These are phyloP conservation scores for Campoplex capitator DNA, from an alignment of 2,888 invertebrate genomes.

Conservation along the genomic window DNA sequence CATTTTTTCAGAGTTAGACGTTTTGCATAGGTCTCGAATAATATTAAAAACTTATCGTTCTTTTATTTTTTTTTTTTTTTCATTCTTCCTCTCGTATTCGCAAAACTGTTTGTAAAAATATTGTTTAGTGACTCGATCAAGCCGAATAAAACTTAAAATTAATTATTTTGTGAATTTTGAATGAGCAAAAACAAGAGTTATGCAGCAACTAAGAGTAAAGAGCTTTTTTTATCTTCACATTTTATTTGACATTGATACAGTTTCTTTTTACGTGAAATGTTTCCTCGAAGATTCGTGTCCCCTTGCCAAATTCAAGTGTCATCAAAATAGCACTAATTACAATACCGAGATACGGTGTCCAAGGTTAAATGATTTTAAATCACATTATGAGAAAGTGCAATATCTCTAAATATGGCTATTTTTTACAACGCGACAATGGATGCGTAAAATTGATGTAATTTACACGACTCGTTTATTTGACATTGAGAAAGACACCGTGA, in stretches of 20 bases:
- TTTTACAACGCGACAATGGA: neutral
- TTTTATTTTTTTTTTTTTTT: no score
- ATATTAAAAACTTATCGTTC: no score
- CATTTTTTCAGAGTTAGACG: no score
- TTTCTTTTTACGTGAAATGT: neutral
- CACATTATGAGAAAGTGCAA: neutral
- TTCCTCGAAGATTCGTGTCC: neutral
- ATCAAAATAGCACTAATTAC: neutral
- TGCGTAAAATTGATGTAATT: conserved; percentile 19
- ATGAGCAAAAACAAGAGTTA: no score
- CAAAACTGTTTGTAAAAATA: no score
- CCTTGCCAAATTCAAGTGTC: neutral
- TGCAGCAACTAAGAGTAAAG: no score
- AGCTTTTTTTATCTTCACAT: neutral
- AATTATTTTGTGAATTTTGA: no score
- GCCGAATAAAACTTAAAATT: no score
- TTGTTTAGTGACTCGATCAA: no score
- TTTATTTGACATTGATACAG: neutral
- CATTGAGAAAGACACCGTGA: neutral
- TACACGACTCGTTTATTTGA: neutral
- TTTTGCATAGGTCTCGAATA: no score
- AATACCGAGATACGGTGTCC: neutral
- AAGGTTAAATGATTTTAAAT: conserved; percentile 8
- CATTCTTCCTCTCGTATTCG: no score
- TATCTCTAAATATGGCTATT: neutral